Conservation (phyloP, 2,888 invertebrate species). For the Euproctis similis region DNA sequence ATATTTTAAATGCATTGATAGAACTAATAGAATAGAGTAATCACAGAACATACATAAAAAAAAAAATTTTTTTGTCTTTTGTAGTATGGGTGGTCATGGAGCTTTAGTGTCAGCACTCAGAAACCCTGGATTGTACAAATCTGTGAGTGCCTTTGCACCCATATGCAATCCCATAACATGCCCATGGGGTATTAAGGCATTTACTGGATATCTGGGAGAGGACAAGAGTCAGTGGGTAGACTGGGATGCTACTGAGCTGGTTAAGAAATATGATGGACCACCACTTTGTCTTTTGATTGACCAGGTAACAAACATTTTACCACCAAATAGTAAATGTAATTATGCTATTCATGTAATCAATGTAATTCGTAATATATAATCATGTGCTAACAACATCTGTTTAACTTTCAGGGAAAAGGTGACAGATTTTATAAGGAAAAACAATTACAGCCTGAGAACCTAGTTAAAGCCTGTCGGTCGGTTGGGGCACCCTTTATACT, state of each 20-base stretch:
- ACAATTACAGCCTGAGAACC: slow-evolving; percentile 89
- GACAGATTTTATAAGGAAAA: slow-evolving; percentile 86
- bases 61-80: slow-evolving; percentile 37
- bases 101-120: slow-evolving; percentile 92
- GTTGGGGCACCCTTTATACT: slow-evolving; percentile 81
- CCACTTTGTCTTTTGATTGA: slow-evolving; percentile 90
- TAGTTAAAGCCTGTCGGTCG: slow-evolving; percentile 83
- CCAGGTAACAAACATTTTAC: slow-evolving; percentile 83
- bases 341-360: no score
- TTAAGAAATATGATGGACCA: slow-evolving; percentile 88
- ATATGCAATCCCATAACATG: slow-evolving; percentile 91
- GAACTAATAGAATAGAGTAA: no score
- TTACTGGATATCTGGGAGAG: slow-evolving; percentile 86
- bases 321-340: no score
- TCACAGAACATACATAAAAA: no score
- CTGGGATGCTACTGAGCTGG: slow-evolving; percentile 93
- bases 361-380: no score
- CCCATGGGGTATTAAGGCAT: slow-evolving; percentile 92
- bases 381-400: no score
- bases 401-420: slow-evolving; percentile 81
- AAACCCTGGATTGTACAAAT: slow-evolving; percentile 90
- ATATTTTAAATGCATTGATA: no score
- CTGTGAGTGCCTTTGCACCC: slow-evolving; percentile 96
- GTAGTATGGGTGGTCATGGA: slow-evolving; percentile 99
- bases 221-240: slow-evolving; percentile 82